Evolutionary conservation across 2,888 invertebrate genomes (phyloP), one percentile per base, ranked within the genome.

Genomic region (Ophion costatus): DNA sequence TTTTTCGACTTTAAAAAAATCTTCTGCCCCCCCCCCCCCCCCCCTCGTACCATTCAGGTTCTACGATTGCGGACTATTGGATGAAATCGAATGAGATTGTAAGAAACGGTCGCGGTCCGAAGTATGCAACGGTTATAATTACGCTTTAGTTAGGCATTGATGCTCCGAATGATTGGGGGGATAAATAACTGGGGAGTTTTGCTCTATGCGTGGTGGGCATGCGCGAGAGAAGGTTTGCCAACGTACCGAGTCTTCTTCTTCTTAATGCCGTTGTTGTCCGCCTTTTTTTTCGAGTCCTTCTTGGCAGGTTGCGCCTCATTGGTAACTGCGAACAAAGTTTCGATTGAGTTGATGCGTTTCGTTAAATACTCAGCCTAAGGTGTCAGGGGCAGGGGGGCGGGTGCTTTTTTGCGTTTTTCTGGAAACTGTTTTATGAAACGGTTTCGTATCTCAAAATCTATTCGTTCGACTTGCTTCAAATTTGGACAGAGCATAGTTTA

Each of bases 211-310:
- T 14, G 14, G 51, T 51, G 14, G 1, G 17, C 17, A 3, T 17
- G 14, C 5, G 51, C 45, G 11, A 6, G 3, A 17, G 14, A 20
- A 33, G 10, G 33, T n/a, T 17, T n/a, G 20, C 7, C 29, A 71
- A 91, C 94, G 92, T 93, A 98, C 98, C 98, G 97, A 78, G 98
- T 98, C 94, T 98, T 98, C 94, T 98, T 98, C 94, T 98, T 98
- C 94, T 98, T 98, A 57, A 97, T 97, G 70, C 97, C 97, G 92
- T 97, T 97, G 90, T 97, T 97, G 92, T 97, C 97, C 89, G 95
- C 95, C 93, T 97, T 97, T 94, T 98, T 97, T 93, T 96, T 96
- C 79, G 96, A 96, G 91, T 97, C 97, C 86, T 95, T 96, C 90
- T 95, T 95, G 11, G 92, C 91, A 7, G 95, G 92, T 71, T 92